These are phyloP conservation scores for Salminus brasiliensis DNA, from an alignment of 2,113 vertebrate species.

Conservation along the genomic window DNA sequence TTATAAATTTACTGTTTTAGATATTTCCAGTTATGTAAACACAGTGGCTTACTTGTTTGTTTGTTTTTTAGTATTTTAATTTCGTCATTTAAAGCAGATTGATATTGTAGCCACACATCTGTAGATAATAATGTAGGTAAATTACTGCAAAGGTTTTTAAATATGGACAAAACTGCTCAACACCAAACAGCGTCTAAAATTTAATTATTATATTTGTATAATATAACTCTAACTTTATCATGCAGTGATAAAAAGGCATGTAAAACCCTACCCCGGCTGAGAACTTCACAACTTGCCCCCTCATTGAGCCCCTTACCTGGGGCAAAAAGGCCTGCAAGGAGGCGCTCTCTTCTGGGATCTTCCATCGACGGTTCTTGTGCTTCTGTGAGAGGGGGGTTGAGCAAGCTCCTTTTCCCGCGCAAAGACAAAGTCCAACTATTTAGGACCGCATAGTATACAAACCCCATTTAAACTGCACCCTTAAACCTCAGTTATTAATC, in stretches of 20 bases:
- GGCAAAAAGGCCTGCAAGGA: conserved; percentile 26
- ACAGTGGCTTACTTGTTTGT: neutral
- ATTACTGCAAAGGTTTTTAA: too few species aligned
- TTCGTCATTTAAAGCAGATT: neutral
- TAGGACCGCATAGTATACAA: rapidly evolving
- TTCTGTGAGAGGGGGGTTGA: neutral
- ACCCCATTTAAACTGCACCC: rapidly evolving
- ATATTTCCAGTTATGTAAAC: neutral
- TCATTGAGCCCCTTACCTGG: conserved; percentile 35
- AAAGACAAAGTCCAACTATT: neutral
- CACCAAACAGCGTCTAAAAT: too few species aligned
- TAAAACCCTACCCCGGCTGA: too few species aligned
- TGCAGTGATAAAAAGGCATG: too few species aligned
- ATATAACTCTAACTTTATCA: too few species aligned
- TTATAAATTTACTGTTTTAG: neutral
- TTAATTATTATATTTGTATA: too few species aligned
- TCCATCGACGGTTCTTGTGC: neutral
- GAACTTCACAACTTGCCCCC: neutral
- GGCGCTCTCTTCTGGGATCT: conserved; percentile 37
- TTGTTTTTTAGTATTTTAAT: neutral
- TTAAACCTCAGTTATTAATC: neutral
- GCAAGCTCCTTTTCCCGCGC: neutral
- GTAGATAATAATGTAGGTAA: too few species aligned
- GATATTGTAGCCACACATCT: neutral
- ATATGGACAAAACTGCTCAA: too few species aligned